These are phyloP conservation scores for Grapholita molesta DNA, from an alignment of 1,140 invertebrate genomes.

Conservation along the genomic window DNA sequence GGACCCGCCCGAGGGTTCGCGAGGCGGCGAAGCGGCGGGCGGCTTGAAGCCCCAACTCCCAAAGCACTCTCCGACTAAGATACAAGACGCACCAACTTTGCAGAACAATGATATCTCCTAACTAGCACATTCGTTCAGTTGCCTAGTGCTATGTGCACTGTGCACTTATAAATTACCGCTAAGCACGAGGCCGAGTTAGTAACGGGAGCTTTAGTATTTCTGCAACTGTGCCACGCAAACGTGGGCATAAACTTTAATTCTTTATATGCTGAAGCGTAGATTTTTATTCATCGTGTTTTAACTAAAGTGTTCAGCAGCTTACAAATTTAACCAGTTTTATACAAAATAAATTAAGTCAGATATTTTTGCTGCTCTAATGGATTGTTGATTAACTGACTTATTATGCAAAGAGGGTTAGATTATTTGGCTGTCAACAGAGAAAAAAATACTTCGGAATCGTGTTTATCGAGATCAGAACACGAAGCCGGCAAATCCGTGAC, in stretches of 20 bases:
- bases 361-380: background rate
- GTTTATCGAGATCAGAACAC: slow-evolving; percentile 36
- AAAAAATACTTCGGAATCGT: slow-evolving; percentile 1
- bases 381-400: background rate
- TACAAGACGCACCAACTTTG: slow-evolving; percentile 20
- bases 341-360: background rate
- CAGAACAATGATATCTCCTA: slow-evolving; percentile 20
- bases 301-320: background rate
- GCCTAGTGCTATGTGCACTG: background rate
- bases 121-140: slow-evolving; percentile 12
- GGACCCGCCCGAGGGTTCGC: slow-evolving; percentile 20
- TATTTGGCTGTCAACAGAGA: background rate
- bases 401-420: background rate
- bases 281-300: background rate
- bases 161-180: slow-evolving; percentile 5
- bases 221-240: background rate
- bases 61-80: slow-evolving; percentile 15
- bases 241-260: background rate
- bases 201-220: background rate
- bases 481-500: slow-evolving; percentile 46
- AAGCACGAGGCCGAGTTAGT: background rate
- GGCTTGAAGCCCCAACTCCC: slow-evolving; percentile 1
- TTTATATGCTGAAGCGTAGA: background rate
- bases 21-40: slow-evolving; percentile 9
- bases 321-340: no score